phyloP scores from a whole-genome alignment of 2,797 vertebrate genomes.

The Eidolon dupreanum region DNA sequence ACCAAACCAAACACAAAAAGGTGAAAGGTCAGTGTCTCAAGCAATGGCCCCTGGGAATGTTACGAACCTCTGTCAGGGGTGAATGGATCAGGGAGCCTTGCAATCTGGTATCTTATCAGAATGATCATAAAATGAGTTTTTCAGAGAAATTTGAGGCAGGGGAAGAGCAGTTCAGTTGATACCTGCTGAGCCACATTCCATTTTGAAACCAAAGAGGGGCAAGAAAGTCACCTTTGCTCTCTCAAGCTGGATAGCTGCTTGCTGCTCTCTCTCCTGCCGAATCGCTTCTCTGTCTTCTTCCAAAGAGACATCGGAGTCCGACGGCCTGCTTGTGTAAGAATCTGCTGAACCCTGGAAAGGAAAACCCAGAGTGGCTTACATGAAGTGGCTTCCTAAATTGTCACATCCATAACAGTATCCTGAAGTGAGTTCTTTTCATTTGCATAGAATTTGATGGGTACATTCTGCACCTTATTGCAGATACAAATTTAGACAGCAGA shows the following conservation, averaged over 20 bases:
- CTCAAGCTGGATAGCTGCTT: conserved; percentile 96
- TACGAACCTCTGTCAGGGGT: not conserved
- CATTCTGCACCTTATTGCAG: not conserved
- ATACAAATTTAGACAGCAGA: conserved; percentile 43
- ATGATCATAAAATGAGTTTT: not conserved
- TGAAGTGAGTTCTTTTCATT: not conserved
- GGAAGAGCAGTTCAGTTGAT: conserved; percentile 1
- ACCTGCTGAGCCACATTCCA: not conserved
- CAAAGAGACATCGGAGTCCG: conserved; percentile 98
- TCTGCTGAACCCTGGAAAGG: conserved; percentile 96
- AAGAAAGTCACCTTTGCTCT: conserved; percentile 93
- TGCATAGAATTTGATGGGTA: not conserved
- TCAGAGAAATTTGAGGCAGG: not conserved
- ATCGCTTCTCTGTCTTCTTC: conserved; percentile 98
- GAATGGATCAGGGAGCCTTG: not conserved
- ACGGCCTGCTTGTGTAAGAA: conserved; percentile 98
- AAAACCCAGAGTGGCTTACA: conserved; percentile 28
- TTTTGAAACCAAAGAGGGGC: not conserved
- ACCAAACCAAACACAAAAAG: not conserved
- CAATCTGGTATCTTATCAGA: not conserved
- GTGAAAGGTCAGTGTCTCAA: not conserved
- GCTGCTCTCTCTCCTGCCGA: conserved; percentile 96
- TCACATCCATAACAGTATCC: not conserved
- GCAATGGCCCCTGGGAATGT: not conserved
- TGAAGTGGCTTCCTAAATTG: not conserved